Base-by-base conservation (phyloP, 1,140 invertebrate species). In the Acyrthosiphon pisum region DNA sequence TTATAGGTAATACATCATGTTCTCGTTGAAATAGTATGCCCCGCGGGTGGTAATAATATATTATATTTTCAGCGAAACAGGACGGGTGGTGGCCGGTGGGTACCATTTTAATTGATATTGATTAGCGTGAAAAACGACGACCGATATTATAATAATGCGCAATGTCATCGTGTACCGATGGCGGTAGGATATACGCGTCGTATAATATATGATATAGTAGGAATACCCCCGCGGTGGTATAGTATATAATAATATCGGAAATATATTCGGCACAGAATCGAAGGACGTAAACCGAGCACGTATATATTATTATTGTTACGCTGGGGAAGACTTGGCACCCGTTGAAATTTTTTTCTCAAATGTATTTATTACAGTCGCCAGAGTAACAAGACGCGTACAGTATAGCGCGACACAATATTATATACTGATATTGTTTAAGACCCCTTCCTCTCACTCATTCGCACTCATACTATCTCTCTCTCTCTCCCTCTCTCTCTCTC, bases 271-370 rank as follows among this genome's bases (percentile, higher is more conserved):
- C n/a, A n/a, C 60, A n/a, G 7, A 30, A 76, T 76, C 30, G 14
- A 20, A 76, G 30, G 60, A 76, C 60, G n/a, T 76, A 76, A n/a
- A n/a, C n/a, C 60, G 14, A 76, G 30, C 60, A 76, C 60, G 60
- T 76, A 76, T 76, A 76, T 76, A 60, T 60, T 60, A 60, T 60
- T 60, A 68, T 68, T 76, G n/a, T 76, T n/a, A n/a, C n/a, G 30
- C 14, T 76, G n/a, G n/a, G 60, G 14, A 76, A 30, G 30, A 76
- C 30, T 76, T n/a, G 60, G 60, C 60, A 76, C n/a, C n/a, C 30
- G 60, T 76, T 76, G 60, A 76, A 76, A 68, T 18, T n/a, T 76
- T n/a, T 76, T 76, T 76, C 60, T 76, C 60, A n/a, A n/a, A 76
- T 76, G 60, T 76, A 76, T 76, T 76, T 76, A 76, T 76, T 76